Evolutionary conservation across 2,888 invertebrate genomes (phyloP).

Genomic region (Ferdinandea cuprea): DNA sequence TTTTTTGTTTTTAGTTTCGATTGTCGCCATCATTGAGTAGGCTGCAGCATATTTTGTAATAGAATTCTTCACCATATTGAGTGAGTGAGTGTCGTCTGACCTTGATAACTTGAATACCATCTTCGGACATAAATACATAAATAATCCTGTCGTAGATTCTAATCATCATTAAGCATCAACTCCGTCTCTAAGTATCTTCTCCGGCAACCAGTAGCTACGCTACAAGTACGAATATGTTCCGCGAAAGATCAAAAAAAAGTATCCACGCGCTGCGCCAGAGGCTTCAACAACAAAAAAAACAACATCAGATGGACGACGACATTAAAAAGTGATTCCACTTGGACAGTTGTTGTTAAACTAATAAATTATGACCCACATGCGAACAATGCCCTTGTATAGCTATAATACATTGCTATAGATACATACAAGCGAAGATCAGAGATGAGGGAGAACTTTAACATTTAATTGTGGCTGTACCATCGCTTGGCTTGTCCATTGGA

Average conservation of each 20-base stretch:
- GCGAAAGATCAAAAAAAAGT: constrained; percentile 65
- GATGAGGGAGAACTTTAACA: constrained; percentile 11
- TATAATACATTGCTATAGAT: constrained; percentile 12
- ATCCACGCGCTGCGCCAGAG: constrained; percentile 62
- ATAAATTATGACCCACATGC: constrained; percentile 72
- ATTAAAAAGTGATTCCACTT: constrained; percentile 68
- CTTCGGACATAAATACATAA: constrained; percentile 43
- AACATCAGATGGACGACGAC: constrained; percentile 25
- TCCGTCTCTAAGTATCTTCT: no score
- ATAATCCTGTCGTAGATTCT: constrained; percentile 43
- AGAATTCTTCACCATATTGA: neutral
- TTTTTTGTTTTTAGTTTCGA: neutral
- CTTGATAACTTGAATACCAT: constrained; percentile 19
- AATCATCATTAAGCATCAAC: constrained; percentile 6
- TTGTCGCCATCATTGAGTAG: constrained; percentile 27
- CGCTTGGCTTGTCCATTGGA: constrained; percentile 29
- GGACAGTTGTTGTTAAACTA: constrained; percentile 66
- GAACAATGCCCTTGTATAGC: constrained; percentile 68
- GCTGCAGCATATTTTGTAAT: constrained; percentile 12
- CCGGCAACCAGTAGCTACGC: constrained; percentile 13
- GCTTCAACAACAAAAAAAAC: constrained; percentile 5
- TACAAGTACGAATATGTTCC: constrained; percentile 10
- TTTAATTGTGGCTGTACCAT: constrained; percentile 23
- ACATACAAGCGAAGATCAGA: constrained; percentile 6
- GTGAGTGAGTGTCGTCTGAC: constrained; percentile 9